Evolutionary conservation across 2,113 vertebrate species (phyloP).

Genomic region (Lycaon pictus): DNA sequence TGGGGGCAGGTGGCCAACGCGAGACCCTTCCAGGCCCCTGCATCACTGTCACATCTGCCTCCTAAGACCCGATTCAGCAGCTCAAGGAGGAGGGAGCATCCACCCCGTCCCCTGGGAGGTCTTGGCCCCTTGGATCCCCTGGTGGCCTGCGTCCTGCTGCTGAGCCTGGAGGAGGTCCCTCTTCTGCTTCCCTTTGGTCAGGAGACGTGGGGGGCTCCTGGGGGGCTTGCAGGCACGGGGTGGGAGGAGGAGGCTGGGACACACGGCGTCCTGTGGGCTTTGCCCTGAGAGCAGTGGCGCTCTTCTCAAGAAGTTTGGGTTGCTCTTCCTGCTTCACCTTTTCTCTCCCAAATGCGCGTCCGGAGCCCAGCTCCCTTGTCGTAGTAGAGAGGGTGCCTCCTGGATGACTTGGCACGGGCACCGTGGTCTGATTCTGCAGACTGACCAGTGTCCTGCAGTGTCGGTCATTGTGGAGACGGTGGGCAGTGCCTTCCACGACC

Average conservation of each 20-base stretch:
- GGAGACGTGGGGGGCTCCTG: conserved; percentile 50
- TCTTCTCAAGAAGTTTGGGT: conserved; percentile 9
- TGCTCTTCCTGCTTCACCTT: background rate
- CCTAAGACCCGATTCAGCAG: background rate
- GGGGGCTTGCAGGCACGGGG: conserved; percentile 55
- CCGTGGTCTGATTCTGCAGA: background rate
- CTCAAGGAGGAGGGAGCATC: background rate
- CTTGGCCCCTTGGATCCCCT: conserved; percentile 11
- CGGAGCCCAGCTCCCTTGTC: background rate
- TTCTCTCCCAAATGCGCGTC: background rate
- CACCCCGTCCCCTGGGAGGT: background rate
- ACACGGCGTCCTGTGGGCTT: background rate
- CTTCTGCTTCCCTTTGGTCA: conserved; percentile 65
- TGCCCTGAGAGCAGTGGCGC: conserved; percentile 19
- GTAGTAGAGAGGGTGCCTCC: background rate
- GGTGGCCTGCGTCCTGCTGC: conserved; percentile 62
- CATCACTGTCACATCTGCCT: background rate
- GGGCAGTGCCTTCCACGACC: background rate
- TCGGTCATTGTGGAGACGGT: background rate
- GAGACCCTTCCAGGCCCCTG: background rate
- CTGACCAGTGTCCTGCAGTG: accelerated
- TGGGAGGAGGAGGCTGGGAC: background rate
- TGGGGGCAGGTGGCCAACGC: background rate
- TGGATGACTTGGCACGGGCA: accelerated
- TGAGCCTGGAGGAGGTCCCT: conserved; percentile 71